Evolutionary conservation across 2,888 invertebrate genomes (phyloP).

Genomic region (Cataglyphis rosenhaueri): DNA sequence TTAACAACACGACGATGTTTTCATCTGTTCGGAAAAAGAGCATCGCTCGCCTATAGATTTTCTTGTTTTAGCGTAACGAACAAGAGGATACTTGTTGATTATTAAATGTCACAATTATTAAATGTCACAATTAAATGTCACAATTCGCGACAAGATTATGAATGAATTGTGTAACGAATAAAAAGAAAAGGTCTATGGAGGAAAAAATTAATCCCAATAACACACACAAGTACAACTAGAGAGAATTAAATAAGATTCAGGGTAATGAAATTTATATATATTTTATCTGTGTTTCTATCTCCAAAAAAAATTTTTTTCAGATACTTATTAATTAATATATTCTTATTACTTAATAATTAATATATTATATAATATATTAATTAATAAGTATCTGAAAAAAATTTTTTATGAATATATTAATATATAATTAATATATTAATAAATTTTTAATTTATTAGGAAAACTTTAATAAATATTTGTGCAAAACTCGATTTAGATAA

Average conservation of each 20-base stretch:
- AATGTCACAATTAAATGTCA: not conserved
- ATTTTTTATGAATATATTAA: not conserved
- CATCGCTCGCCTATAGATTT: not conserved
- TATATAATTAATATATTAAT: no score
- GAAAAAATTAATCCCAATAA: not conserved
- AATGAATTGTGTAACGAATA: not conserved
- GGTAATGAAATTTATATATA: not conserved
- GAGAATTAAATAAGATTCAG: not conserved
- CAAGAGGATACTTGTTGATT: not conserved
- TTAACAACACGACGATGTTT: slow-evolving; percentile 11
- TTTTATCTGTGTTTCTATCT: not conserved
- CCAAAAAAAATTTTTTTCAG: not conserved
- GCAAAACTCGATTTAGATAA: no score
- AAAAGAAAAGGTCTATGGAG: not conserved
- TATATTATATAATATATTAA: no score
- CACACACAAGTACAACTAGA: not conserved
- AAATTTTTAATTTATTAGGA: no score
- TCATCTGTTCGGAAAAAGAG: slow-evolving; percentile 13
- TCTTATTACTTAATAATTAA: not conserved
- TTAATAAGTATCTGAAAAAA: no score
- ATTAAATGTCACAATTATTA: not conserved
- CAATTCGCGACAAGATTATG: not conserved
- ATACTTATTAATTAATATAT: not conserved
- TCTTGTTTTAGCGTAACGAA: not conserved
- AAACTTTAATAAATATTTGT: no score